These are phyloP conservation scores for Salvator merianae DNA, from an alignment of 2,113 vertebrate genomes.

Conservation along the genomic window DNA sequence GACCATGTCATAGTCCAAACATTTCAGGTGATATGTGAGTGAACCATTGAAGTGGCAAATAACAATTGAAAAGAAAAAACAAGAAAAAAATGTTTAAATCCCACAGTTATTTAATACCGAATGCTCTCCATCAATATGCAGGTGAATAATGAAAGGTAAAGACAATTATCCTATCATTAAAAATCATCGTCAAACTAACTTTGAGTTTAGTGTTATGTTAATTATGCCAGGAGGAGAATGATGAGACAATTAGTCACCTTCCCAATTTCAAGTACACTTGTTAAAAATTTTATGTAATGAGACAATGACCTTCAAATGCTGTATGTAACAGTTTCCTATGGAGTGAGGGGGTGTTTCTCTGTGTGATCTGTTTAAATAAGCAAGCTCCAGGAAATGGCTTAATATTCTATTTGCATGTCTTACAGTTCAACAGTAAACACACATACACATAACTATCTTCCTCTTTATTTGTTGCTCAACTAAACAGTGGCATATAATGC, in stretches of 20 bases:
- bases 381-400: background rate
- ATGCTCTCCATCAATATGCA: background rate
- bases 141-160: conserved; percentile 42
- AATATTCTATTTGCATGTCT: background rate
- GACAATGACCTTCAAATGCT: conserved; percentile 17
- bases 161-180: conserved; percentile 63
- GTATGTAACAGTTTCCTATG: background rate
- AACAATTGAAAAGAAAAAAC: fast-evolving
- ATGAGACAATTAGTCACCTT: conserved; percentile 56
- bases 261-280: conserved; percentile 55
- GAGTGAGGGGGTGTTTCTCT: background rate
- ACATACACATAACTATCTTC: background rate
- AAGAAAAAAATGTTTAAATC: background rate
- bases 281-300: conserved; percentile 25
- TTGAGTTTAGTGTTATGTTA: conserved; percentile 51
- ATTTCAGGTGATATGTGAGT: background rate
- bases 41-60: background rate
- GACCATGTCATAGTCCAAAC: background rate
- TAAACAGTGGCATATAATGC: background rate
- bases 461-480: background rate
- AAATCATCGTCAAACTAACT: conserved; percentile 56
- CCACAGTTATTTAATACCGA: background rate
- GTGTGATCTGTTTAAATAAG: background rate
- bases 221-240: conserved; percentile 6
- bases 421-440: background rate